Evolutionary conservation across 1,140 invertebrate genomes (phyloP).

Genomic region (Palaemon carinicauda): DNA sequence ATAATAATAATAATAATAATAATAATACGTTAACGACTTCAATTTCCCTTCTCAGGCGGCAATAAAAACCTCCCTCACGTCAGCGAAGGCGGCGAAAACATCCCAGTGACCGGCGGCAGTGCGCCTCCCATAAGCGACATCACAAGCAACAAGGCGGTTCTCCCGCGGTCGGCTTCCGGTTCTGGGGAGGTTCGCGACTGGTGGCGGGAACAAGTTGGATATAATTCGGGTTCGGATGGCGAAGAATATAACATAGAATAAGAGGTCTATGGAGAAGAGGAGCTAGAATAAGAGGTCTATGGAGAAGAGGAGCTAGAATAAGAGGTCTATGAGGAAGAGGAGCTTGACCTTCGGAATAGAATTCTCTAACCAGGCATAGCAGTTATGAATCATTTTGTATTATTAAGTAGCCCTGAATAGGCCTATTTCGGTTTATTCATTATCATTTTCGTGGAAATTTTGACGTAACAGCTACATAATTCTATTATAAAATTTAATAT

Average conservation of each 20-base stretch:
- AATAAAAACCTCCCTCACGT: constrained; percentile 42
- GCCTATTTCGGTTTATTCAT: too few species aligned
- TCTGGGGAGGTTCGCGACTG: constrained; percentile 60
- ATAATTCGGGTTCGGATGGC: constrained; percentile 61
- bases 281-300: too few species aligned
- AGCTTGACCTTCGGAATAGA: background rate
- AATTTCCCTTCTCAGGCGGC: constrained; percentile 3
- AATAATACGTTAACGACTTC: background rate
- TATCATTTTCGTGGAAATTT: too few species aligned
- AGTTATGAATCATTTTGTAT: too few species aligned
- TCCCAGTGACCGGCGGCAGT: constrained; percentile 62
- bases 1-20: background rate
- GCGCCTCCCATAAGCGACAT: constrained; percentile 60
- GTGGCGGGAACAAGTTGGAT: constrained; percentile 62
- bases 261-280: background rate
- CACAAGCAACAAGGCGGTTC: constrained; percentile 63
- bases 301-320: background rate
- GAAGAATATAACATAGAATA: background rate
- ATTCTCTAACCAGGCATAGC: too few species aligned
- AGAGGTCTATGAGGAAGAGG: background rate
- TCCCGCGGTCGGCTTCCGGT: constrained; percentile 51
- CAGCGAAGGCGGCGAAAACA: constrained; percentile 64
- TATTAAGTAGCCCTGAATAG: too few species aligned
- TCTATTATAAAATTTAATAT: too few species aligned
- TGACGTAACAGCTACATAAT: too few species aligned